Conservation (phyloP, 2,113 vertebrate species). For the Apodemus sylvaticus region DNA sequence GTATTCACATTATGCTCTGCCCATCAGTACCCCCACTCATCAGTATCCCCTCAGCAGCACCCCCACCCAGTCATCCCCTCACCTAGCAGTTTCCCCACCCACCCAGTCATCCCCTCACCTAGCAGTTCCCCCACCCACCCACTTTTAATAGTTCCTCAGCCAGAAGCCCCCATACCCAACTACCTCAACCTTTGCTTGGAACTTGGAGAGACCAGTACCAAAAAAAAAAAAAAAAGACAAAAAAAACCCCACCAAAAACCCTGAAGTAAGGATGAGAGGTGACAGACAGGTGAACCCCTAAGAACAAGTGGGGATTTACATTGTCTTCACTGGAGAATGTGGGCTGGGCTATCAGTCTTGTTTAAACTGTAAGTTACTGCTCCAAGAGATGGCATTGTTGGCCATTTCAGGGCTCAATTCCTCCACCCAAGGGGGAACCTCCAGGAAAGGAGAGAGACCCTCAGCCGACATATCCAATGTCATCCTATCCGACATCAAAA, state of each 20-base stretch:
- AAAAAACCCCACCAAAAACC: not conserved
- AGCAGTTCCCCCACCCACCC: too few relatives aligned
- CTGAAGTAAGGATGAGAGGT: not conserved
- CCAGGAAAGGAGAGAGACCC: slow-evolving; percentile 78
- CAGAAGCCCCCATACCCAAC: not conserved
- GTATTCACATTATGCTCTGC: not conserved
- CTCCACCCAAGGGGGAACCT: slow-evolving; percentile 77
- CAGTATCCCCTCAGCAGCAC: not conserved
- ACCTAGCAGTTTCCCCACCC: too few relatives aligned
- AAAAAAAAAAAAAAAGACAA: not conserved
- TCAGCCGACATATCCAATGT: slow-evolving; percentile 73
- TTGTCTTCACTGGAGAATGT: not conserved
- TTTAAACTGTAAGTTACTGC: slow-evolving; percentile 42
- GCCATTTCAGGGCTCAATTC: slow-evolving; percentile 72
- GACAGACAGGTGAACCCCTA: not conserved
- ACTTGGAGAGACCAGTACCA: not conserved
- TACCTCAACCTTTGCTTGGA: not conserved
- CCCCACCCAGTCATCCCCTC: too few relatives aligned
- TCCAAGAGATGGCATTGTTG: slow-evolving; percentile 76
- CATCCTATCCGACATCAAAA: slow-evolving; percentile 82
- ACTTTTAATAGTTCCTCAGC: not conserved
- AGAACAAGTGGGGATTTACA: not conserved
- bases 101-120: not conserved
- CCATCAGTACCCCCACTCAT: not conserved
- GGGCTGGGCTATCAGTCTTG: not conserved